Evolutionary conservation across 2,888 invertebrate genomes (phyloP).

Genomic region (Lymantria dispar): DNA sequence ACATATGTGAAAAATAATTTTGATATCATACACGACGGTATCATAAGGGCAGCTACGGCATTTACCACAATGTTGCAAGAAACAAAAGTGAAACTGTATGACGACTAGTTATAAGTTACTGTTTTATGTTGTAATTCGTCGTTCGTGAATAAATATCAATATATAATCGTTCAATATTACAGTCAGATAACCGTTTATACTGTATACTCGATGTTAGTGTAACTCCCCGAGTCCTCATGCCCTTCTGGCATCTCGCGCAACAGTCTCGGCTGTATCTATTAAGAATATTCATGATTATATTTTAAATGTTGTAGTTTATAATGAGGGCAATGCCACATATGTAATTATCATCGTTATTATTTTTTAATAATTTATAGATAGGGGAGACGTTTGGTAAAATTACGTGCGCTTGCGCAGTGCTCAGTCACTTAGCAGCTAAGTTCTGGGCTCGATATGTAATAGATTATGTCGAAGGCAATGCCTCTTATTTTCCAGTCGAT

Average conservation of each 20-base stretch:
- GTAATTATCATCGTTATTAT: constrained; percentile 23
- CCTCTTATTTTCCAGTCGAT: constrained; percentile 33
- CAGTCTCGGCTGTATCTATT: constrained; percentile 55
- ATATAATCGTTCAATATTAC: constrained; percentile 27
- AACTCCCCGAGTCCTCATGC: constrained; percentile 15
- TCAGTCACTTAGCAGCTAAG: constrained; percentile 14
- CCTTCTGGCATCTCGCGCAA: constrained; percentile 43
- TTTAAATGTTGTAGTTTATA: constrained; percentile 29
- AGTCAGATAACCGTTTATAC: constrained; percentile 16
- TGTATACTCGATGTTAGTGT: constrained; percentile 22
- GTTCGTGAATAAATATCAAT: constrained; percentile 36
- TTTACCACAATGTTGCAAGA: too few relatives aligned
- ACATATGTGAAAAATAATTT: too few relatives aligned
- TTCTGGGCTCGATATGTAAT: constrained; percentile 26
- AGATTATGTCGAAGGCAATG: constrained; percentile 16
- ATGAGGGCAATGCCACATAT: constrained; percentile 18
- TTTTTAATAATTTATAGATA: constrained; percentile 32
- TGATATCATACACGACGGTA: too few relatives aligned
- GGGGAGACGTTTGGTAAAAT: constrained; percentile 41
- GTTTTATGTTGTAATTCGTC: constrained; percentile 54
- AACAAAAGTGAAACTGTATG: neutral
- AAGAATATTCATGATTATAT: constrained; percentile 20
- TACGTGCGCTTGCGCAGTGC: constrained; percentile 13
- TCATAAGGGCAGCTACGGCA: constrained; percentile 11
- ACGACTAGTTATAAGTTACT: constrained; percentile 50